These are phyloP conservation scores for Melanchra persicariae DNA, from an alignment of 2,888 invertebrate genomes.

Conservation along the genomic window DNA sequence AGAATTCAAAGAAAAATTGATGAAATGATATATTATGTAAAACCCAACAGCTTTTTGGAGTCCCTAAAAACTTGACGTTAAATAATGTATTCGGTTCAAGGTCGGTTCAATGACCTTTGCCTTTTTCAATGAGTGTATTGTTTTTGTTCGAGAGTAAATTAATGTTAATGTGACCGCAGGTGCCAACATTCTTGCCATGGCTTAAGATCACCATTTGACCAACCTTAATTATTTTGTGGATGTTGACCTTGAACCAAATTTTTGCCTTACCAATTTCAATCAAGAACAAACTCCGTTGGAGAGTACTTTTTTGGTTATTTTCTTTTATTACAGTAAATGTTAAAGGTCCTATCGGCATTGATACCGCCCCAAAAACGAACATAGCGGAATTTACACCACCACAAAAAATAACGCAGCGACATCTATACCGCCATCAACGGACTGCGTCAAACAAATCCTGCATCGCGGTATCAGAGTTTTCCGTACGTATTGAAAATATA, in stretches of 20 bases:
- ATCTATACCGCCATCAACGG: too few species aligned
- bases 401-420: too few species aligned
- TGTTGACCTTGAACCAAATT: constrained; percentile 9
- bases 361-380: too few species aligned
- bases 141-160: constrained; percentile 35
- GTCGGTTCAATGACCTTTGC: constrained; percentile 9
- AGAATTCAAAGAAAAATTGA: too few species aligned
- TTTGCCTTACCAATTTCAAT: background rate
- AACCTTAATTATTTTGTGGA: background rate
- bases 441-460: too few species aligned
- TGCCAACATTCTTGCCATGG: constrained; percentile 17
- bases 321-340: too few species aligned
- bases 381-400: too few species aligned
- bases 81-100: background rate
- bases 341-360: too few species aligned
- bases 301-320: too few species aligned
- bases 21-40: background rate
- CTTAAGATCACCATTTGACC: constrained; percentile 5
- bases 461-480: too few species aligned
- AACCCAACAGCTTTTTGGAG: constrained; percentile 6
- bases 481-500: too few species aligned
- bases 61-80: constrained; percentile 4
- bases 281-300: background rate
- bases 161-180: constrained; percentile 15
- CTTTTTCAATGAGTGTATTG: background rate